These are phyloP conservation scores for Flexamia atlantica DNA, from an alignment of 2,888 invertebrate genomes.

Conservation along the genomic window DNA sequence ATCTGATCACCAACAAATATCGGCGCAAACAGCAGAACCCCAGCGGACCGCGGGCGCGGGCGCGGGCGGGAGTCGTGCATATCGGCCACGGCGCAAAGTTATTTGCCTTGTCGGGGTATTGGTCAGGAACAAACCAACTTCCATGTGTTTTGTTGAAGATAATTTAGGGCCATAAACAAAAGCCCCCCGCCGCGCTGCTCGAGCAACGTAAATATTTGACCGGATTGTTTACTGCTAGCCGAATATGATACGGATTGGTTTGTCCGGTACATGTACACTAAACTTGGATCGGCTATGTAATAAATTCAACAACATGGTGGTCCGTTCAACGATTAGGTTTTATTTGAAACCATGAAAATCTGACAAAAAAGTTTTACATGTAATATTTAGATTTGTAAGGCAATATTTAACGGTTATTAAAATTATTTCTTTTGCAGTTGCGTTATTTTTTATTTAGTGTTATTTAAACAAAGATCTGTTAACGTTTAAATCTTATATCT, in stretches of 20 bases:
- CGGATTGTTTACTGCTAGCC: constrained; percentile 34
- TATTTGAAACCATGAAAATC: too few species aligned
- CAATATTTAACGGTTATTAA: too few species aligned
- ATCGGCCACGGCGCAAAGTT: constrained; percentile 23
- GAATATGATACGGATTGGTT: constrained; percentile 53
- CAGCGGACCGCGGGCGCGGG: too few species aligned
- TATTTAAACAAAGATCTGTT: too few species aligned
- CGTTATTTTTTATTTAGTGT: too few species aligned
- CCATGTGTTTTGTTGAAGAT: constrained; percentile 55
- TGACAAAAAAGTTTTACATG: too few species aligned
- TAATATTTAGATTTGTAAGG: too few species aligned
- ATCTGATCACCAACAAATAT: too few species aligned
- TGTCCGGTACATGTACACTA: constrained; percentile 4
- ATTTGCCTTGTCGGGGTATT: constrained; percentile 35
- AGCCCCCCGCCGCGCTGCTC: constrained; percentile 9
- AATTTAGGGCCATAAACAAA: constrained; percentile 54
- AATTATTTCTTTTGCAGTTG: too few species aligned
- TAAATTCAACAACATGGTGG: too few species aligned
- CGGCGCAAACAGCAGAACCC: background rate
- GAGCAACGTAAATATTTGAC: constrained; percentile 51
- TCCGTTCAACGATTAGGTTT: too few species aligned
- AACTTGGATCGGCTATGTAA: constrained; percentile 12
- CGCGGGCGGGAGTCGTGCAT: constrained; percentile 1
- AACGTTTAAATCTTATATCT: too few species aligned
- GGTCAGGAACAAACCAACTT: constrained; percentile 52